Base-by-base conservation (phyloP, 2,888 invertebrate species). In the Disparrhopalites patrizii region DNA sequence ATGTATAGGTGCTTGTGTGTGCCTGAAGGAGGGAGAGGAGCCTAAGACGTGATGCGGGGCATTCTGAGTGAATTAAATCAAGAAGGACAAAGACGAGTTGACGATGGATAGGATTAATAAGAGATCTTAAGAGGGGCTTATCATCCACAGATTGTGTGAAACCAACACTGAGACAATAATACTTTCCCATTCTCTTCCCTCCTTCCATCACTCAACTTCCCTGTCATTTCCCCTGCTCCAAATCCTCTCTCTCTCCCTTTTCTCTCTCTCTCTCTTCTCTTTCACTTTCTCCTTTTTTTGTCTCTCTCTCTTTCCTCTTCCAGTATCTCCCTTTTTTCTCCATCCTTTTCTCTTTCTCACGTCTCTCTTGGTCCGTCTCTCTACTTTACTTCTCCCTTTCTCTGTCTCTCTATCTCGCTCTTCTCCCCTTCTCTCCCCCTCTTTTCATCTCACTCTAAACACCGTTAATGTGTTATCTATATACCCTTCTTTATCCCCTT, bases 81-180 rank as follows among this genome's bases (percentile, higher is more conserved):
- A 61, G 50, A 50, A 61, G 60, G 60, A 61, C 60, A 61, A 61
- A 61, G 60, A 50, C n/a, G 60, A 43, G 33, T 51, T 61, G 60
- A 50, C 60, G 63, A 63, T 63, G 63, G 63, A 63, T 63, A 30
- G 47, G 54, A 55, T 63, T 63, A 63, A 63, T 54, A 63, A 54
- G 55, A 40, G 55, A 43, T 54, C 63, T 63, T 63, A 54, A 55
- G 55, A 43, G 56, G 31, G 43, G 63, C 63, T 63, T 55, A 63
- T 63, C 63, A 63, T 63, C 55, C 63, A 47, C 47, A 60, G 60
- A 61, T 61, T 58, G 58, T 58, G 58, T 58, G 60, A 50, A 50
- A 61, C 60, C 36, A 61, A 50, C 20, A 61, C 50, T 50, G 50
- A 50, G 50, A 61, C 50, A 61, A 61, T 61, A 61, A 61, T 61